phyloP scores from a whole-genome alignment of 2,113 vertebrate species.

The Hassar affinis region DNA sequence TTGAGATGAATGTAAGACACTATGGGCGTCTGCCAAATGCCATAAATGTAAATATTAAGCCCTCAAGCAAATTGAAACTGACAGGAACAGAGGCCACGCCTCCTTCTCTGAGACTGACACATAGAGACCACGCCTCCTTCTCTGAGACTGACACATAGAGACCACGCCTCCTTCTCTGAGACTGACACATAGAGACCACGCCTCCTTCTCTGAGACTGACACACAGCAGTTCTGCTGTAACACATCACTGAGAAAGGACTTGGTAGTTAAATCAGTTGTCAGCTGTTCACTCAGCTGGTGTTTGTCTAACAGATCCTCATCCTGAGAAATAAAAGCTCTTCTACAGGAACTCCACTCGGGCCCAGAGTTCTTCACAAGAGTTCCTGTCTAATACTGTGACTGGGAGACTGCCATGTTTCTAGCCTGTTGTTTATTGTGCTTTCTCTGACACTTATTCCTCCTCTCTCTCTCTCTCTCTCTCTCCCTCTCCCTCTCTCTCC shows the following conservation, averaged over 20 bases:
- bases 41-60: too few species aligned
- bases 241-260: background rate
- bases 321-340: background rate
- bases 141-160: background rate
- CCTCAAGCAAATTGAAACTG: background rate
- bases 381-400: background rate
- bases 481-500: background rate
- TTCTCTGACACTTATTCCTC: slow-evolving; percentile 16
- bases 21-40: too few species aligned
- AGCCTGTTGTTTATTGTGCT: too few species aligned
- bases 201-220: background rate
- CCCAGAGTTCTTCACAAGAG: background rate
- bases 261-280: background rate
- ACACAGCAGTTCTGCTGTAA: background rate
- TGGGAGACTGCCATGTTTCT: too few species aligned
- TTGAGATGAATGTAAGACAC: too few species aligned
- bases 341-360: background rate
- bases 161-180: background rate
- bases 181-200: background rate
- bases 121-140: background rate
- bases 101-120: background rate
- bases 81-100: background rate
- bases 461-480: slow-evolving; percentile 40
- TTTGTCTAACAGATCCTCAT: background rate
- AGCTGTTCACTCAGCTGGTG: background rate